Evolutionary conservation across 2,113 vertebrate species (phyloP).

Genomic region (Vicugna pacos): DNA sequence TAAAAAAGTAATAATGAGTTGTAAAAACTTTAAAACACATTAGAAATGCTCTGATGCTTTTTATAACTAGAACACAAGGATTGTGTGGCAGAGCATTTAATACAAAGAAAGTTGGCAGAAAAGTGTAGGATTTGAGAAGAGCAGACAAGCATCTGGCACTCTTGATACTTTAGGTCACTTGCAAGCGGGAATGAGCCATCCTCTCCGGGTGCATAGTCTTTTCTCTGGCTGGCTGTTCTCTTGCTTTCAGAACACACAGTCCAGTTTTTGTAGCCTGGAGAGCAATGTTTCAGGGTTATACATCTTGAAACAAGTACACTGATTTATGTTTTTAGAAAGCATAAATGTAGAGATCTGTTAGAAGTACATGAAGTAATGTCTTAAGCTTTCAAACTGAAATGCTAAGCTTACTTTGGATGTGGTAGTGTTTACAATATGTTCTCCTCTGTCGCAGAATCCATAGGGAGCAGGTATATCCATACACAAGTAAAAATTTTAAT

Average conservation of each 20-base stretch:
- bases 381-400: slow-evolving; percentile 11
- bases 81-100: not conserved
- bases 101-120: not conserved
- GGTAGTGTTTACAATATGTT: not conserved
- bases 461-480: not conserved
- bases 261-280: not conserved
- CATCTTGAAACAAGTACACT: not conserved
- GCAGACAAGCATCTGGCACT: not conserved
- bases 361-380: not conserved
- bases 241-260: not conserved
- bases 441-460: not conserved
- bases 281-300: not conserved
- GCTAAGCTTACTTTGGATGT: slow-evolving; percentile 14
- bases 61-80: not conserved
- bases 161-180: not conserved
- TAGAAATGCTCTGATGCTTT: slow-evolving; percentile 15
- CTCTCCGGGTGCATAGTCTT: not conserved
- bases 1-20: not conserved
- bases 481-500: slow-evolving; percentile 6
- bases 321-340: not conserved
- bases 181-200: not conserved
- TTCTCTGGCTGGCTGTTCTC: not conserved
- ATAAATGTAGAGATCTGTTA: not conserved
- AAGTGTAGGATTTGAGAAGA: not conserved
- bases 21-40: not conserved